phyloP scores from a whole-genome alignment of 2,888 invertebrate genomes.

The Syritta pipiens region DNA sequence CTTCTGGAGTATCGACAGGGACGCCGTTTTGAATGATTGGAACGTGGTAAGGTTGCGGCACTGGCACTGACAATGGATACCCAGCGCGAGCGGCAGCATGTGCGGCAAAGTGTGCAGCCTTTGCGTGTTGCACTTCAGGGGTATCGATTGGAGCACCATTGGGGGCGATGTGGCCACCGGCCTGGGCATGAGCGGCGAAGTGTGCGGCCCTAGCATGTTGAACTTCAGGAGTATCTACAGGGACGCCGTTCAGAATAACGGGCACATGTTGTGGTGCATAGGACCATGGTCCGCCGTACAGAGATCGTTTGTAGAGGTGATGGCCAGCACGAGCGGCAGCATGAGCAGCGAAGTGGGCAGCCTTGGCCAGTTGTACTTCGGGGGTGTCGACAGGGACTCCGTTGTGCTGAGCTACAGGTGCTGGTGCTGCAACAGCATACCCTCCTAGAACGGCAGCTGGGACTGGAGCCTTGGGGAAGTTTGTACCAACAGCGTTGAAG shows the following conservation, averaged over 20 bases:
- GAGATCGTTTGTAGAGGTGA: conserved; percentile 79
- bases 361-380: conserved; percentile 81
- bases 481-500: conserved; percentile 84
- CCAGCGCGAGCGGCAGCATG: conserved; percentile 77
- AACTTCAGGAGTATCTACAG: conserved; percentile 81
- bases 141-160: conserved; percentile 78
- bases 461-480: conserved; percentile 82
- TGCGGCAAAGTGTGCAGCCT: conserved; percentile 78
- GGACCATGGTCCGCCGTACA: conserved; percentile 75
- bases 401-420: conserved; percentile 75
- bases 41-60: conserved; percentile 75
- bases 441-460: conserved; percentile 69
- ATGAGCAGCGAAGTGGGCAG: conserved; percentile 80
- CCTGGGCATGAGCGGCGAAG: conserved; percentile 78
- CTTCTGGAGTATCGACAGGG: conserved; percentile 81
- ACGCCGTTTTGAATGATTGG: conserved; percentile 80
- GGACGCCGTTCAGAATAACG: conserved; percentile 79
- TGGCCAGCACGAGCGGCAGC: conserved; percentile 79
- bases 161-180: conserved; percentile 73
- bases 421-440: conserved; percentile 75
- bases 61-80: conserved; percentile 51
- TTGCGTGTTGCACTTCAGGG: conserved; percentile 80
- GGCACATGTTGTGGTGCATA: conserved; percentile 74
- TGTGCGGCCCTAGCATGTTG: conserved; percentile 79
- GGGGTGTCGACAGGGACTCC: conserved; percentile 79